Evolutionary conservation across 2,113 vertebrate species (phyloP), one percentile per base, ranked within the genome.

Genomic region (Tiliqua scincoides): DNA sequence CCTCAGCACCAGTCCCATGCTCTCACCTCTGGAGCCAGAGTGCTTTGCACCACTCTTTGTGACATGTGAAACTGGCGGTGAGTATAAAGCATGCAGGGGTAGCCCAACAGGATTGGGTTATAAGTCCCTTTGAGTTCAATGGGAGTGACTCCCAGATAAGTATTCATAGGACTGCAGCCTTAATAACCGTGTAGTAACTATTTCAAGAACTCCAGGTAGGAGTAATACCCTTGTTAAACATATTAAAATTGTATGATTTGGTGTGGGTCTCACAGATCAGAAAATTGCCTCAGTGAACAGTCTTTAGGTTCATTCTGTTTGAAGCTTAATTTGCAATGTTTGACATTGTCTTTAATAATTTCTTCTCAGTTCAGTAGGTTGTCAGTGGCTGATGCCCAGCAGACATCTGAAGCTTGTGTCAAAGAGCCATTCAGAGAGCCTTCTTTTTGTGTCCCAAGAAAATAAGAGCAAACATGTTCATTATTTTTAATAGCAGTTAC

Each of bases 401-500:
- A 74, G 72, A 23, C 72, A 12, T 48, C 40, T 75, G 25, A 48
- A 68, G 65, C 30, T 30, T 43, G 25, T 52, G 73, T 23, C 4
- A 11, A 23, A 30, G 23, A n/a, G 65, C 65, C 14, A 32, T 68
- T 74, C 25, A 25, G 30, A 75, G 43, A 76, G 15, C 30, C 43
- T 76, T 73, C 40, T 76, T 76, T 61, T 37, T 37, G 6, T 78
- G 32, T 78, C n/a, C 2, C 73, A 54, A 57, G 74, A 21, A 59
- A 54, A 59, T 74, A 27, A 70, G 67, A 35, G 35, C 43, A 77
- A 77, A 35, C 4, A 14, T 37, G 72, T 62, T 57, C 12, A 2
- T 37, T 79, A 79, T 79, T 37, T 72, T 75, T 75, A 43, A 52
- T 25, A 30, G 17, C 52, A 72, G 43, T 93, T 75, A 27, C 78